Conservation (phyloP, 2,888 invertebrate genomes). For the Hypena proboscidalis region DNA sequence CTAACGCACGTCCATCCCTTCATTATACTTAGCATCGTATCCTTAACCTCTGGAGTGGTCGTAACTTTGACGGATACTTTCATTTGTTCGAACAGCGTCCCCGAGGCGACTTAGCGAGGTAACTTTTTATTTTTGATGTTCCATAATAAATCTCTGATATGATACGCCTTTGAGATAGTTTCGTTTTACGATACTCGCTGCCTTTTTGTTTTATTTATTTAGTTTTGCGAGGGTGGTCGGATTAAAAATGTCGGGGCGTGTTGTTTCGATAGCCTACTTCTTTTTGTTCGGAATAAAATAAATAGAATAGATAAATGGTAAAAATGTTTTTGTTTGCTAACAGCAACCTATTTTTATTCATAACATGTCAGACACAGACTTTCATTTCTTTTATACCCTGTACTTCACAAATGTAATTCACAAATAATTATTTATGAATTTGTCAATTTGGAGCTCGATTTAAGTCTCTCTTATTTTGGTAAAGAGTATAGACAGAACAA, state of each 20-base stretch:
- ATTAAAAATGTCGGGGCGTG: not conserved
- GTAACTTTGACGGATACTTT: conserved; percentile 65
- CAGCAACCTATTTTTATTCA: too few relatives aligned
- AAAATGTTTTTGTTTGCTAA: too few relatives aligned
- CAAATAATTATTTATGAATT: too few relatives aligned
- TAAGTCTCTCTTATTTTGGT: too few relatives aligned
- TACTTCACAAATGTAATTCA: too few relatives aligned
- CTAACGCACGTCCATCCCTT: conserved; percentile 45
- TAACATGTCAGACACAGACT: too few relatives aligned
- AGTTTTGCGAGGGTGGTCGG: not conserved
- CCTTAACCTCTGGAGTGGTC: conserved; percentile 62
- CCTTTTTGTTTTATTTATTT: conserved; percentile 28
- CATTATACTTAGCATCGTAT: conserved; percentile 51
- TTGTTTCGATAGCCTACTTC: too few relatives aligned
- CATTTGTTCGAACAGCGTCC: conserved; percentile 47
- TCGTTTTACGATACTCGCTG: conserved; percentile 37
- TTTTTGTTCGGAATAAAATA: too few relatives aligned
- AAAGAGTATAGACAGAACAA: too few relatives aligned
- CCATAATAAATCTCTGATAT: conserved; percentile 59
- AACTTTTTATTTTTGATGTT: conserved; percentile 65
- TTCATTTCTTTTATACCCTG: too few relatives aligned
- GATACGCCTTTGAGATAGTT: conserved; percentile 45
- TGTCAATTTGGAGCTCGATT: too few relatives aligned
- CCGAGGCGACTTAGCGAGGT: conserved; percentile 51
- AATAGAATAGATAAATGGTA: too few relatives aligned